A percentile compares a stretch with the other conserved stretches of the same genome.
Conservation (phyloP, 1,140 invertebrate genomes). For the Marisa cornuarietis region DNA sequence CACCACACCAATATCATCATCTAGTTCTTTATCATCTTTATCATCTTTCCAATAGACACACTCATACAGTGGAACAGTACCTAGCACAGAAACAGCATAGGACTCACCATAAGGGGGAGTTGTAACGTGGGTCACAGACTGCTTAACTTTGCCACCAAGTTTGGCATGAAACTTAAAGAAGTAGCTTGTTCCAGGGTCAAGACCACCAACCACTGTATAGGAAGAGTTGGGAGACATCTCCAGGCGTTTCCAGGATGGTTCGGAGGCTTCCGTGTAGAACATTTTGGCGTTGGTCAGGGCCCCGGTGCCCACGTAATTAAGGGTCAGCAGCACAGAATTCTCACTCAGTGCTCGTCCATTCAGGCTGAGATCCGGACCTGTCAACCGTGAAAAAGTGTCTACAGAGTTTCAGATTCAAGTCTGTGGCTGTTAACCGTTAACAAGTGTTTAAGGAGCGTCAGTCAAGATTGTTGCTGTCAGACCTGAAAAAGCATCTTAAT, state of each 20-base stretch:
- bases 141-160: slow-evolving; percentile 7
- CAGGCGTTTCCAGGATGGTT: slow-evolving; percentile 18
- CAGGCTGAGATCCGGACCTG: slow-evolving; percentile 18
- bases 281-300: slow-evolving; percentile 4
- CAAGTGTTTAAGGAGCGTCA: too few relatives aligned
- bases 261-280: slow-evolving; percentile 18
- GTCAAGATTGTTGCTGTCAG: too few relatives aligned
- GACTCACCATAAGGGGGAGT: neutral
- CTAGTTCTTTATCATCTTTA: too few relatives aligned
- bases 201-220: slow-evolving; percentile 17
- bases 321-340: slow-evolving; percentile 18
- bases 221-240: slow-evolving; percentile 10
- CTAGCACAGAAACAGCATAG: too few relatives aligned
- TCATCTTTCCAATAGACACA: neutral
- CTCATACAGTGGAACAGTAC: neutral
- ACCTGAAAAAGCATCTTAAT: too few relatives aligned
- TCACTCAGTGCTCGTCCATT: slow-evolving; percentile 15
- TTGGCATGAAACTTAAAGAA: slow-evolving; percentile 22
- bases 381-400: too few relatives aligned
- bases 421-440: too few relatives aligned
- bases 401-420: too few relatives aligned
- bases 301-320: slow-evolving; percentile 1
- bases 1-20: too few relatives aligned
- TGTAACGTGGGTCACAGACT: slow-evolving; percentile 12
- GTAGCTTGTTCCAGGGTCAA: slow-evolving; percentile 15